Evolutionary conservation across 64 coral and sea anemone genomes (phyloP).

Genomic region (Actinia tenebrosa): DNA sequence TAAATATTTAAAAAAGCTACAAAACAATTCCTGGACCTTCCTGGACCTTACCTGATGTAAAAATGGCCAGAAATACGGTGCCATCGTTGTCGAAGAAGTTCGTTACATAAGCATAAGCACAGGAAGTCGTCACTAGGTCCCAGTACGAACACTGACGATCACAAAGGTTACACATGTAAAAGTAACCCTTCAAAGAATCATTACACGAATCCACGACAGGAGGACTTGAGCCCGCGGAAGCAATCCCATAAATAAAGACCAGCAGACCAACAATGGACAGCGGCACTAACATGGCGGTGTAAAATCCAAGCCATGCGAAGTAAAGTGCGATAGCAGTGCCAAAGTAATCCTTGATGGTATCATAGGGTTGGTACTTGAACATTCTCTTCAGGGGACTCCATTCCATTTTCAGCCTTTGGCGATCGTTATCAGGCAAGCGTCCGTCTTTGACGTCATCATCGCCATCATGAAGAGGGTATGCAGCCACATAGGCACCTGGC

Average conservation of each 20-base stretch:
- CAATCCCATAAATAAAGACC: slow-evolving; percentile 90
- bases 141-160: slow-evolving; percentile 88
- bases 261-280: slow-evolving; percentile 71
- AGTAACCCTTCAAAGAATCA: slow-evolving; percentile 4
- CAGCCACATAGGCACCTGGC: slow-evolving; percentile 47
- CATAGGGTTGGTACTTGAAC: slow-evolving; percentile 87
- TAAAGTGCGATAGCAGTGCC: slow-evolving; percentile 85
- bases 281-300: slow-evolving; percentile 87
- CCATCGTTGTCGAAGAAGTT: slow-evolving; percentile 89
- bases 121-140: slow-evolving; percentile 55
- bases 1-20: too few relatives aligned
- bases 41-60: slow-evolving; percentile 44
- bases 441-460: slow-evolving; percentile 50
- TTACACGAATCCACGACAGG: slow-evolving; percentile 80
- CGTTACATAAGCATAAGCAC: slow-evolving; percentile 66
- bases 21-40: background rate
- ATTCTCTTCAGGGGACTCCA: slow-evolving; percentile 69
- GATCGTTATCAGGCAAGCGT: slow-evolving; percentile 37
- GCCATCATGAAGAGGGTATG: slow-evolving; percentile 89
- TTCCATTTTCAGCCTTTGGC: slow-evolving; percentile 73
- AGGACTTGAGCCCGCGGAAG: slow-evolving; percentile 30
- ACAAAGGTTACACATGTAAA: slow-evolving; percentile 89
- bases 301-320: slow-evolving; percentile 95
- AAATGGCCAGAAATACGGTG: slow-evolving; percentile 63
- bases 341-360: slow-evolving; percentile 88